Evolutionary conservation across 2,113 vertebrate genomes (phyloP).

Genomic region (Amphilophus citrinellus): DNA sequence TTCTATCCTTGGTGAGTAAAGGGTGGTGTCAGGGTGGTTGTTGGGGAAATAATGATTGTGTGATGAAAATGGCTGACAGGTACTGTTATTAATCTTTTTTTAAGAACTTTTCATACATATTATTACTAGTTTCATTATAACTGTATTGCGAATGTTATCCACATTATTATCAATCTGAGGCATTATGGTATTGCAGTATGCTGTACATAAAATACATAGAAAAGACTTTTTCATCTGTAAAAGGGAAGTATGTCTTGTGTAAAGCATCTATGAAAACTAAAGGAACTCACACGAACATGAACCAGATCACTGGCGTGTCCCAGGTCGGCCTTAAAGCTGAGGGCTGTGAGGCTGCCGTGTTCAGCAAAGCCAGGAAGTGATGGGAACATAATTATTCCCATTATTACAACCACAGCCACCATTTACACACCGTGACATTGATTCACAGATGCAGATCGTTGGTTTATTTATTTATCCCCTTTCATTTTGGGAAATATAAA

Average conservation of each 20-base stretch:
- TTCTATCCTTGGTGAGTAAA: constrained; percentile 34
- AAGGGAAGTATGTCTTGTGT: constrained; percentile 79
- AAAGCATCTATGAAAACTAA: constrained; percentile 69
- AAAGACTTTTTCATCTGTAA: constrained; percentile 72
- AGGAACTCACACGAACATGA: constrained; percentile 62
- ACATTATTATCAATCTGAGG: constrained; percentile 75
- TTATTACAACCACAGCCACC: background rate
- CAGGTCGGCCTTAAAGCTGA: constrained; percentile 39
- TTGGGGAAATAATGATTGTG: constrained; percentile 62
- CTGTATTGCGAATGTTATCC: constrained; percentile 79
- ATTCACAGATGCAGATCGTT: background rate
- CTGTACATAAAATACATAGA: constrained; percentile 80
- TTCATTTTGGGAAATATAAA: background rate
- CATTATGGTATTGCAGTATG: constrained; percentile 79
- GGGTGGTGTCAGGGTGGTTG: background rate
- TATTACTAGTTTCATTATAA: constrained; percentile 78
- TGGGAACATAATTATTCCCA: fast-evolving
- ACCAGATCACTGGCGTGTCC: constrained; percentile 50
- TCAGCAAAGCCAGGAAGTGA: background rate
- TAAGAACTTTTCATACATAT: constrained; percentile 78
- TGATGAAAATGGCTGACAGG: constrained; percentile 77
- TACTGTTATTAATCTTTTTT: constrained; percentile 80
- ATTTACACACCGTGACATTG: background rate
- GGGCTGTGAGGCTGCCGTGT: no score
- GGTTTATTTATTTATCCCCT: background rate